Evolutionary conservation across 2,113 vertebrate genomes (phyloP).

Genomic region (Caretta caretta): DNA sequence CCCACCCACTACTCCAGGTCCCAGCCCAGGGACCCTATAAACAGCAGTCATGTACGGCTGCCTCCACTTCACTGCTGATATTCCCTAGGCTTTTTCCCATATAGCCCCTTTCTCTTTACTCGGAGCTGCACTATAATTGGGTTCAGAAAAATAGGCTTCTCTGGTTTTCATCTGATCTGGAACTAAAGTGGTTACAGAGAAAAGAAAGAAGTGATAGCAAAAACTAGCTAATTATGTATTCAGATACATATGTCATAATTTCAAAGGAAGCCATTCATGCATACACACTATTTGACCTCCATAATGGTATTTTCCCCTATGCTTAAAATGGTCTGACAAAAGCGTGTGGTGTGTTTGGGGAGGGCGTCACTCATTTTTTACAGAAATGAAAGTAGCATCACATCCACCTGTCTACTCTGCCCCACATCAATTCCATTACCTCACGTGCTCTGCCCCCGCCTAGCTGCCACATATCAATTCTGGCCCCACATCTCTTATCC

Average conservation of each 20-base stretch:
- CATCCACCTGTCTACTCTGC: too few species aligned
- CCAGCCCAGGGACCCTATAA: background rate
- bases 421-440: too few species aligned
- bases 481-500: too few species aligned
- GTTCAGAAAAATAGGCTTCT: background rate
- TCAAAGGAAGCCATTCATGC: constrained; percentile 5
- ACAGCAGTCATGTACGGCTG: background rate
- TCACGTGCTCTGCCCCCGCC: too few species aligned
- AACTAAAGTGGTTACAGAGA: constrained; percentile 12
- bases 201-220: background rate
- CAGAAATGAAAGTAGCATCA: background rate
- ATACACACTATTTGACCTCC: background rate
- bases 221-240: background rate
- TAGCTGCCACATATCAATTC: too few species aligned
- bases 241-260: background rate
- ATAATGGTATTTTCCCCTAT: background rate
- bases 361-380: background rate
- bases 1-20: background rate
- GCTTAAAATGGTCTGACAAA: background rate
- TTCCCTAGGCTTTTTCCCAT: background rate
- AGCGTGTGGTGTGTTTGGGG: background rate
- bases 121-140: background rate
- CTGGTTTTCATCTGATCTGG: constrained; percentile 37
- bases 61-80: background rate
- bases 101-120: accelerated